phyloP scores from a whole-genome alignment of 30 jellyfish, hydroid and myxozoan genomes.

The Rhopilema esculentum region DNA sequence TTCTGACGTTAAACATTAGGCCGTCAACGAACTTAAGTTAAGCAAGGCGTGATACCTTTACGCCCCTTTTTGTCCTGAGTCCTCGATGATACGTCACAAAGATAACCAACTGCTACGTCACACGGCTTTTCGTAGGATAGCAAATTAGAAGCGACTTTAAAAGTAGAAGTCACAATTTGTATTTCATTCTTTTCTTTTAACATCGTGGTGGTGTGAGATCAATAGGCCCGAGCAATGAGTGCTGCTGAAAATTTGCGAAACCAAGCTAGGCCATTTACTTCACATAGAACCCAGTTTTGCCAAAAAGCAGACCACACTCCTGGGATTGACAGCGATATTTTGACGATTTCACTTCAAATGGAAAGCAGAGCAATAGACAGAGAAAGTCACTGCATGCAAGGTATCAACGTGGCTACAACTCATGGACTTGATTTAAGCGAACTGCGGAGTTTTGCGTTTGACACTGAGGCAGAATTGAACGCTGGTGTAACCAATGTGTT shows the following conservation, averaged over 20 bases:
- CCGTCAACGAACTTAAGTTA: neutral
- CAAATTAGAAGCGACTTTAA: neutral
- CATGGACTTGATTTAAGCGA: neutral
- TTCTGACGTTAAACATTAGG: neutral
- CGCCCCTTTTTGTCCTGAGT: too few species aligned
- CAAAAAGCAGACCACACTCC: neutral
- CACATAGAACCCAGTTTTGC: neutral
- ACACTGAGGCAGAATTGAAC: neutral
- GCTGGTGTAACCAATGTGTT: neutral
- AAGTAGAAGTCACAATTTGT: neutral
- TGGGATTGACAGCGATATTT: too few species aligned
- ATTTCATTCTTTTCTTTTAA: neutral
- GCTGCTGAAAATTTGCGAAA: neutral
- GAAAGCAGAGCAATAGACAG: neutral
- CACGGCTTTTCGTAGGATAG: neutral
- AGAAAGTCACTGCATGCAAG: too few species aligned
- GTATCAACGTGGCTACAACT: neutral
- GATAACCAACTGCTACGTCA: neutral
- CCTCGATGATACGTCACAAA: neutral
- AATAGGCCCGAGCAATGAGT: neutral
- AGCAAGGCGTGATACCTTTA: too few species aligned
- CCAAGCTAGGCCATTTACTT: neutral
- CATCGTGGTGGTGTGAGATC: neutral
- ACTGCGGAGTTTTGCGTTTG: neutral
- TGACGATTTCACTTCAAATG: neutral